Percentiles rank a stretch among this genome's conserved stretches.
Evolutionary conservation across 1,140 invertebrate species (phyloP).

Genomic region (Drepana arcuata): DNA sequence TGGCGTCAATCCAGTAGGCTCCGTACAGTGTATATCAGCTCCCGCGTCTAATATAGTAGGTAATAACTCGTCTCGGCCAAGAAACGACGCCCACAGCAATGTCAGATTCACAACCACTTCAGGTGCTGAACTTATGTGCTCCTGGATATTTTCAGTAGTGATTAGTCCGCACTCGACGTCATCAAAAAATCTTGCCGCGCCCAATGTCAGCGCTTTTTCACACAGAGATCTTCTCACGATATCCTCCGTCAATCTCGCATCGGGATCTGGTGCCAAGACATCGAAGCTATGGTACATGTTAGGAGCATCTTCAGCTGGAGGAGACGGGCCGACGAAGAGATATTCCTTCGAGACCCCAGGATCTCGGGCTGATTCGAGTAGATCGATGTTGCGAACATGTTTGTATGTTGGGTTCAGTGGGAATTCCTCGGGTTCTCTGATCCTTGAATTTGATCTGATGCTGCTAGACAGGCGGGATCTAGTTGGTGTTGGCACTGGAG

Average conservation of each 20-base stretch:
- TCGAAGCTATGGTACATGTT: conserved; percentile 76
- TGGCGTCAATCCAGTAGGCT: conserved; percentile 70
- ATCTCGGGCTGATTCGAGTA: conserved; percentile 45
- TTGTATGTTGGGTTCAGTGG: conserved; percentile 42
- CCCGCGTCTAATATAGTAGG: conserved; percentile 59
- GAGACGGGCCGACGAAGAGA: conserved; percentile 76
- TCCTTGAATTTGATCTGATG: conserved; percentile 37
- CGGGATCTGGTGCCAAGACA: conserved; percentile 73
- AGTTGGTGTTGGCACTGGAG: conserved; percentile 28
- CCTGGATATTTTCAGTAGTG: conserved; percentile 61
- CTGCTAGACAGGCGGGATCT: conserved; percentile 34
- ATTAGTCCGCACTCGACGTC: conserved; percentile 75
- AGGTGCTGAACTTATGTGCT: conserved; percentile 54
- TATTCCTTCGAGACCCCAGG: conserved; percentile 64
- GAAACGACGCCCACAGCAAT: conserved; percentile 61
- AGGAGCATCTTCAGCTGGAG: conserved; percentile 75
- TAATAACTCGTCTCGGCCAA: conserved; percentile 67
- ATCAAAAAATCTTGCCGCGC: conserved; percentile 74
- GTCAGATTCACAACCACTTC: conserved; percentile 62
- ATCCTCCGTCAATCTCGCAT: conserved; percentile 75
- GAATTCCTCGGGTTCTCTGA: conserved; percentile 48
- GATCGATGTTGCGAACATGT: conserved; percentile 50
- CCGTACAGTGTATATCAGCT: conserved; percentile 70
- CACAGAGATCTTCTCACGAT: conserved; percentile 72
- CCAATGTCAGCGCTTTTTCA: conserved; percentile 74